Conservation (phyloP, 2,888 invertebrate species). For the Strigamia transsilvanica region DNA sequence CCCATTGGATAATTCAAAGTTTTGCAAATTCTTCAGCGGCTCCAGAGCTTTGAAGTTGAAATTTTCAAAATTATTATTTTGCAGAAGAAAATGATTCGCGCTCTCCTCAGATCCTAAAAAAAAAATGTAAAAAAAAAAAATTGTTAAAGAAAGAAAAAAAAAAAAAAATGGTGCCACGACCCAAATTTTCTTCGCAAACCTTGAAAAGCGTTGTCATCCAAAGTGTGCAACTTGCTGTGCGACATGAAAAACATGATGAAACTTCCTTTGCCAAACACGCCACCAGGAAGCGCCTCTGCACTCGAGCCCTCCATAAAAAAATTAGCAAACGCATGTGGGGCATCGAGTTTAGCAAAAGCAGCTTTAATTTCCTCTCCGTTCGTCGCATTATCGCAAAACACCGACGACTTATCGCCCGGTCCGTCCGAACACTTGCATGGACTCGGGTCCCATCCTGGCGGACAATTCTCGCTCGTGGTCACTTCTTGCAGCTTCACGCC, state of each 20-base stretch:
- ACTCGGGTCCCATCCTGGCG: conserved; percentile 23
- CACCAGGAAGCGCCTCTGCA: conserved; percentile 12
- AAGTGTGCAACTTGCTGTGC: not conserved
- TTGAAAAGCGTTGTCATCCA: conserved; percentile 40
- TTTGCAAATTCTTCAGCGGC: not conserved
- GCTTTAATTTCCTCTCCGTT: conserved; percentile 28
- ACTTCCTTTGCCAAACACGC: conserved; percentile 33
- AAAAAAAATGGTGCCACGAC: not conserved
- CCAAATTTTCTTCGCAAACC: not conserved
- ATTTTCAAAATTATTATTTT: conserved; percentile 5
- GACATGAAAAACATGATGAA: conserved; percentile 14
- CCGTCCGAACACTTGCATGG: conserved; percentile 20
- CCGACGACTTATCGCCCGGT: not conserved
- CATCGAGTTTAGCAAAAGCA: conserved; percentile 1
- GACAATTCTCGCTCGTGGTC: conserved; percentile 11
- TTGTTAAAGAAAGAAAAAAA: not conserved
- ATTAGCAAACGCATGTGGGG: not conserved
- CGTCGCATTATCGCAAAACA: conserved; percentile 46
- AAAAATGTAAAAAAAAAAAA: not conserved
- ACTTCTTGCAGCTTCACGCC: conserved; percentile 1
- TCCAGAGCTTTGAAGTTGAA: conserved; percentile 47
- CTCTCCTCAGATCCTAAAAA: conserved; percentile 46
- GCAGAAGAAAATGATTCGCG: conserved; percentile 9
- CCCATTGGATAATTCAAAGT: conserved; percentile 24
- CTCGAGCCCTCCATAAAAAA: conserved; percentile 9